A percentile compares a stretch with the other conserved stretches of the same genome.
These are phyloP conservation scores for Allobates femoralis DNA, from an alignment of 2,797 vertebrate genomes.

Conservation along the genomic window DNA sequence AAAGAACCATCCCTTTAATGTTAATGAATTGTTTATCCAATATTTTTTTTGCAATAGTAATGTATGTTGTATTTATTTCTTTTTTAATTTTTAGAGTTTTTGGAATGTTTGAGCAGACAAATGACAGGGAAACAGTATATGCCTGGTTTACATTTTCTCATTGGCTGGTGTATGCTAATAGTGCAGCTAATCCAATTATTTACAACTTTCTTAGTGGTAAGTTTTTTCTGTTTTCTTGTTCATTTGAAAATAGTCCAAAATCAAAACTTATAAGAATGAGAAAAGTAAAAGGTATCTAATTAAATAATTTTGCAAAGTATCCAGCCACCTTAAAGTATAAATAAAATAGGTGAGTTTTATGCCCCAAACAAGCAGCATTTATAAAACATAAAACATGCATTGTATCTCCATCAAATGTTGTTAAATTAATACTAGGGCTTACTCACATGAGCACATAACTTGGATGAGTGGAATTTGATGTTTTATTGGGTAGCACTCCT, in stretches of 20 bases:
- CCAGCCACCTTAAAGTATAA: background rate
- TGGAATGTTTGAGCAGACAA: conserved; percentile 88
- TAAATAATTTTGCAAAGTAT: background rate
- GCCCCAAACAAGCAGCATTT: background rate
- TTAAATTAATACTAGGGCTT: too few species aligned
- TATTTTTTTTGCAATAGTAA: background rate
- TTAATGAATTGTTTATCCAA: background rate
- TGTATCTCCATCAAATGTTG: background rate
- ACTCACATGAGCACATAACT: too few species aligned
- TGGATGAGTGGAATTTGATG: too few species aligned
- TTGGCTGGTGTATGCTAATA: conserved; percentile 98
- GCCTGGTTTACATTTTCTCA: conserved; percentile 98
- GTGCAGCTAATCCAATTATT: conserved; percentile 97
- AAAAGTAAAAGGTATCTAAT: background rate
- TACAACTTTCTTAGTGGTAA: conserved; percentile 98
- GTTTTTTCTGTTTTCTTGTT: conserved; percentile 66
- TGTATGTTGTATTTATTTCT: conserved; percentile 55
- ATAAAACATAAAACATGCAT: background rate
- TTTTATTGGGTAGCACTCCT: too few species aligned
- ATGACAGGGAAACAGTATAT: conserved; percentile 92
- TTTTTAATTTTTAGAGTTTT: conserved; percentile 82
- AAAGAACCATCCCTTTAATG: too few species aligned
- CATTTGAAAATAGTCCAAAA: background rate
- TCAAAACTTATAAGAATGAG: background rate
- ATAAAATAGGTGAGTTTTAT: background rate